phyloP scores from a whole-genome alignment of 2,888 invertebrate genomes.

The Cerceris ruficornis region DNA sequence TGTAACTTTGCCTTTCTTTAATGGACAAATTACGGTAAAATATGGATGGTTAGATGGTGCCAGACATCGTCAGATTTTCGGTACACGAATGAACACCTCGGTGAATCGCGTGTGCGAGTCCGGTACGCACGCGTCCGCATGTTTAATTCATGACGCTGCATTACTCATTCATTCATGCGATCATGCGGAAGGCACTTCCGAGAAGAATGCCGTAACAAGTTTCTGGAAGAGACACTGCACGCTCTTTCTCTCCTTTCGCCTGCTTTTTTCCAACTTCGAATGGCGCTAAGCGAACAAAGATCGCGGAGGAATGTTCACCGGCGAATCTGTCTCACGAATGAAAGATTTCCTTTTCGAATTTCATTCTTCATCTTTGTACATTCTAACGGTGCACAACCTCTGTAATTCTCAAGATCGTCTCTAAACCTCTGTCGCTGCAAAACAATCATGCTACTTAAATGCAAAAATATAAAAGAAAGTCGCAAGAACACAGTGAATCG shows the following conservation, averaged over 20 bases:
- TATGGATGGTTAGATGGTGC: background rate
- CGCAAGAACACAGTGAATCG: no score
- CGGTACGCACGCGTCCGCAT: slow-evolving; percentile 65
- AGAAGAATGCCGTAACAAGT: slow-evolving; percentile 73
- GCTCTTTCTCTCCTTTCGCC: slow-evolving; percentile 6
- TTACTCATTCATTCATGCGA: slow-evolving; percentile 71
- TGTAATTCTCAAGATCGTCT: no score
- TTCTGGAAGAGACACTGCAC: slow-evolving; percentile 51
- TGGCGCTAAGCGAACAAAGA: slow-evolving; percentile 36
- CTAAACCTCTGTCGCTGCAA: no score
- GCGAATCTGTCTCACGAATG: background rate
- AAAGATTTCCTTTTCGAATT: no score
- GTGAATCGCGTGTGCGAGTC: slow-evolving; percentile 10
- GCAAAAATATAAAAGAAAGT: no score
- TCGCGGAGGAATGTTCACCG: slow-evolving; percentile 13
- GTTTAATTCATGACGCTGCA: slow-evolving; percentile 74
- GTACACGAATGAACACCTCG: slow-evolving; percentile 3
- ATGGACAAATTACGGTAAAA: background rate
- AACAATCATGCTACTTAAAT: no score
- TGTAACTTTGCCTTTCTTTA: background rate
- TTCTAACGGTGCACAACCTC: no score
- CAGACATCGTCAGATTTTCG: slow-evolving; percentile 26
- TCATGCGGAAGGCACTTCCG: slow-evolving; percentile 65
- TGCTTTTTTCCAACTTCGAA: background rate
- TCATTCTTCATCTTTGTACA: no score